Conservation (phyloP, 2,888 invertebrate species). For the Macroteleia sp. region DNA sequence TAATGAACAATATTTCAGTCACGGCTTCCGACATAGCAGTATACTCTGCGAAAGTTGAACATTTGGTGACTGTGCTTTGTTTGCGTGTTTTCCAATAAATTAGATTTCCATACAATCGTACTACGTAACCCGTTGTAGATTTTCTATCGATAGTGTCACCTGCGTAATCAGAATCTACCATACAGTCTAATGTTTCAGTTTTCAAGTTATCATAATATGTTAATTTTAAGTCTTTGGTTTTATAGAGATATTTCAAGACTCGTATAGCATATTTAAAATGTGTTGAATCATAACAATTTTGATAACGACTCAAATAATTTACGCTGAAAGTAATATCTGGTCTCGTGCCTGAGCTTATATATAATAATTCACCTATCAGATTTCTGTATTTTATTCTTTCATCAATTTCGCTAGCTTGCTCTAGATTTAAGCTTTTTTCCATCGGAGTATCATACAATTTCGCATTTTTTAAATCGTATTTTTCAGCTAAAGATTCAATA, state of each 20-base stretch:
- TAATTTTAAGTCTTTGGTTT: slow-evolving; percentile 46
- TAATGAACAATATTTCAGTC: slow-evolving; percentile 35
- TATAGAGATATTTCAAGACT: slow-evolving; percentile 36
- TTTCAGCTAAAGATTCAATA: slow-evolving; percentile 31
- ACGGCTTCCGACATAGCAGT: slow-evolving; percentile 56
- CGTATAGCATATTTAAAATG: slow-evolving; percentile 44
- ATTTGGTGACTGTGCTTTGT: slow-evolving; percentile 58
- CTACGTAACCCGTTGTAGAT: slow-evolving; percentile 61
- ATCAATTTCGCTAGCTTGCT: slow-evolving; percentile 7
- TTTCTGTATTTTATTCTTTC: slow-evolving; percentile 39
- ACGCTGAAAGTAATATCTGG: slow-evolving; percentile 37
- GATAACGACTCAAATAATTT: slow-evolving; percentile 48
- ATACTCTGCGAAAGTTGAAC: slow-evolving; percentile 43
- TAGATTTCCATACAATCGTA: slow-evolving; percentile 50
- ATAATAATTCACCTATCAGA: slow-evolving; percentile 42
- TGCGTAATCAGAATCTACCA: slow-evolving; percentile 57
- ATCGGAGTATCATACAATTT: slow-evolving; percentile 37
- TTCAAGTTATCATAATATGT: not conserved
- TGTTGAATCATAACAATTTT: slow-evolving; percentile 40
- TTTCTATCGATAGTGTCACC: slow-evolving; percentile 59
- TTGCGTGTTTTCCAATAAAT: slow-evolving; percentile 57
- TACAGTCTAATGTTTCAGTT: slow-evolving; percentile 29
- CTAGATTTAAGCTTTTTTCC: slow-evolving; percentile 32
- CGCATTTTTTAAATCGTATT: slow-evolving; percentile 23
- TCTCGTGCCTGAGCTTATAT: slow-evolving; percentile 41